phyloP scores from a whole-genome alignment of 2,113 vertebrate species.

The Progne subis region DNA sequence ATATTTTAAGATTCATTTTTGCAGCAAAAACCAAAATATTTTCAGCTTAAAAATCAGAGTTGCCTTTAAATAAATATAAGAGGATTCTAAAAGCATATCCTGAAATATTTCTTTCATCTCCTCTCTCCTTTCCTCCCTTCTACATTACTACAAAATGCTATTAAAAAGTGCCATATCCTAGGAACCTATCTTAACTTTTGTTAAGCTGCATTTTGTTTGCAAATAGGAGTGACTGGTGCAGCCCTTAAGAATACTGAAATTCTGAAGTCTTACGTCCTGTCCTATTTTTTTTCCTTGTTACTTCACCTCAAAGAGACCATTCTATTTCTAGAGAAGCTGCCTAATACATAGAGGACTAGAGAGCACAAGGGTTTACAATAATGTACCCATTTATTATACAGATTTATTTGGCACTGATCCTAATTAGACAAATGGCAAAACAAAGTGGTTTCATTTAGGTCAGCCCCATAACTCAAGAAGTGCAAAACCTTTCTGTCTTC shows the following conservation, averaged over 20 bases:
- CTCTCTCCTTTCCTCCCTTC: not conserved
- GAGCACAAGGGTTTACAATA: not conserved
- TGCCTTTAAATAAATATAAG: not conserved
- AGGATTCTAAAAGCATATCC: not conserved
- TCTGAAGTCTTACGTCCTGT: not conserved
- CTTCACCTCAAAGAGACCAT: not conserved
- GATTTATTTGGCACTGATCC: not conserved
- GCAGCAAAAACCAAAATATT: not conserved
- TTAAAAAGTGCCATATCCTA: not conserved
- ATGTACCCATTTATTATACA: not conserved
- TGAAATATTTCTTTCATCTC: not conserved
- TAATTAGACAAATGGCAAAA: conserved; percentile 31
- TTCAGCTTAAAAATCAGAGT: not conserved
- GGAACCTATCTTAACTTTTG: not conserved
- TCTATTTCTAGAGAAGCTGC: not conserved
- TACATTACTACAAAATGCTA: not conserved
- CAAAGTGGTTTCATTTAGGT: not conserved
- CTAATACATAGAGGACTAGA: not conserved
- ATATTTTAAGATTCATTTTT: not conserved
- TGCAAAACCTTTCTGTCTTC: not conserved
- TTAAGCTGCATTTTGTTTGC: not conserved
- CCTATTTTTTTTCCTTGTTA: not conserved
- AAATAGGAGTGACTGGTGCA: not conserved
- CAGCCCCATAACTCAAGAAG: not conserved
- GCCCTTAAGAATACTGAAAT: not conserved